Base-by-base conservation (phyloP, 2,797 vertebrate genomes). In the Pyrocephalus nanus region DNA sequence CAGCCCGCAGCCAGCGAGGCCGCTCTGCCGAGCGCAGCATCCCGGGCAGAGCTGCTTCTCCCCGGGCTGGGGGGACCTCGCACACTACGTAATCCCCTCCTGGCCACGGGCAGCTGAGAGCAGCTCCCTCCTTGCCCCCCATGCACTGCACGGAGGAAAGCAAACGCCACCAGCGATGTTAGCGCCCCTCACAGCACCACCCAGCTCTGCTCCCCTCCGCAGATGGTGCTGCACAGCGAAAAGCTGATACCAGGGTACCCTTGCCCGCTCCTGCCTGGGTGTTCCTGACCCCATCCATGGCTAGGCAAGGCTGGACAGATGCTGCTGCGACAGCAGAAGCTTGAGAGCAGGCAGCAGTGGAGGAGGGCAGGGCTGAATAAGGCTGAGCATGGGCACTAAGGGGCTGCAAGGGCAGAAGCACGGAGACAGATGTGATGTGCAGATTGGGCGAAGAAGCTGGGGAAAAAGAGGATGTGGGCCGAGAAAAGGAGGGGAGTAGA, bases 391-490 rank as follows among this genome's bases (percentile, higher is more conserved):
- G 43, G 47, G 27, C 57, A 42, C 38, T 22, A 17, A 69, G 51
- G 50, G n/a, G 40, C 27, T n/a, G 54, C 26, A 69, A 82, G 26
- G 55, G 38, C 42, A 80, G 65, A 40, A 19, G 42, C 38, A 20
- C 25, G 5, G 38, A 65, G 18, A 38, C 2, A 34, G 42, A 20
- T 42, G 30, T 0, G 0, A 42, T 19, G 22, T 45, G 51, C 19
- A 58, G 26, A 43, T 13, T n/a, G 12, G 8, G 4, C 6, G 5
- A 0, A 53, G 34, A 73, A 40, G 19, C 30, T 62, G 2, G 1
- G 10, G 17, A 6, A 55, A 30, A 89, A 79, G 32, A 17, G 21
- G 23, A 32, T 1, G 4, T n/a, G 32, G 45, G 30, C 6, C 54
- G 19, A 61, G 30, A 70, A 92, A 69, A 50, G 15, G 17, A 90